Evolutionary conservation across 1,140 invertebrate genomes (phyloP), one percentile per base, ranked within the genome.

Genomic region (Conus ventricosus): DNA sequence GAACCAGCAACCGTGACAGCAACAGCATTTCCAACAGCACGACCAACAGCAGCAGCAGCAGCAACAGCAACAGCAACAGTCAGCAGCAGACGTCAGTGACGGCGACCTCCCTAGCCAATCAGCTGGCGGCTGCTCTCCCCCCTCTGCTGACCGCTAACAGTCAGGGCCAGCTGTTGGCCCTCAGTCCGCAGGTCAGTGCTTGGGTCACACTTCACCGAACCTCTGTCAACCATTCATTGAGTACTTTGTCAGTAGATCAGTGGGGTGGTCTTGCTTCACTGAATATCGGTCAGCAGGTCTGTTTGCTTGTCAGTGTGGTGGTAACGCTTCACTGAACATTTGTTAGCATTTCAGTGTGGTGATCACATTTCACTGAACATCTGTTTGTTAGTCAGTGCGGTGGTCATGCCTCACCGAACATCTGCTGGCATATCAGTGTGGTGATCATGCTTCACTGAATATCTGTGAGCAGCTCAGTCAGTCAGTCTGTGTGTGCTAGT

Each of bases 91-190:
- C 90, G 86, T 75, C 88, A 87, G 67, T 25, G 10, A n/a, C 85
- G n/a, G 75, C 71, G 11, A 57, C 85, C n/a, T 88, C 92, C 54
- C 88, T 94, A 63, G 87, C 92, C 80, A 93, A 91, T 91, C 93
- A 94, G 81, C 87, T 94, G 84, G 90, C 93, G 67, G 91, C 96
- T 96, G 10, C 96, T 96, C 92, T 97, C 91, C 96, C 97, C 55
- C 97, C 97, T 93, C 96, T 97, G 88, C 95, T 97, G 88, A 96
- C 93, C 25, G 91, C 94, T 25, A 91, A 90, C 84, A 90, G 93
- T 71, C 94, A 94, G 96, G 88, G 97, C 96, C 94, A 97, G 96
- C 90, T 96, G 95, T 60, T 96, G 96, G 89, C 97, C 96, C 89
- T 97, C 95, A 94, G 95, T 83, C 94, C 94, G 83, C 95, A 95